Base-by-base conservation (phyloP, 2,797 vertebrate genomes). In the Petrocephalus sullivani region DNA sequence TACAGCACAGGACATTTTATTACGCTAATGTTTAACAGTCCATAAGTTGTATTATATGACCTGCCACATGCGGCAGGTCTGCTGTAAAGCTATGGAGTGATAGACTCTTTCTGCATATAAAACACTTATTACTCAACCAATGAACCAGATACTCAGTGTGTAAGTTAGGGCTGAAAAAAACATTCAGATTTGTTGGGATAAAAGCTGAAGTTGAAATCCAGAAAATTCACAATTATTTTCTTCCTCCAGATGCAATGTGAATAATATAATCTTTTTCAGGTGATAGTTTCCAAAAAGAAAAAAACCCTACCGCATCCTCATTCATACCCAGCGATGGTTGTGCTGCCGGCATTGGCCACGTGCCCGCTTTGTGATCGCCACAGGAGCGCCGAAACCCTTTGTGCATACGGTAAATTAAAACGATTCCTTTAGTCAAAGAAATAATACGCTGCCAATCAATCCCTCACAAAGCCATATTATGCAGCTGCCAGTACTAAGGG, bases 141-240 rank as follows among this genome's bases (percentile, higher is more conserved):
- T 10, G 49, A 54, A 81, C 64, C 75, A 83, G 37, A 84, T 51
- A 41, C 33, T 84, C n/a, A 23, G 21, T 84, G 84, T 87, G 89
- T 86, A 89, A 91, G 87, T 87, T 41, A 37, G 0, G 78, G 9
- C 37, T 28, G 28, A 28, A 12, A 75, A 86, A 86, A 57, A 86
- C 60, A 86, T 60, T 75, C 87, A 37, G 87, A 89, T 46, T 49
- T 75, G 58, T 88, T 54, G 57, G 53, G 49, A 60, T 83, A 46
- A 88, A 81, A 81, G 71, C 46, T 89, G 28, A 60, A 60, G 84
- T 23, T 86, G 86, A 90, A 89, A 61, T 90, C 88, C 88, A 82
- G 88, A 90, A 78, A 88, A 64, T 57, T 90, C 88, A 86, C 85
- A 89, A 78, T 61, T 57, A 83, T 88, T 56, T 60, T 86, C 56